A percentile compares a stretch with the other conserved stretches of the same genome.
These are phyloP conservation scores for Heliconius cydno DNA, from an alignment of 2,888 invertebrate species.

Conservation along the genomic window DNA sequence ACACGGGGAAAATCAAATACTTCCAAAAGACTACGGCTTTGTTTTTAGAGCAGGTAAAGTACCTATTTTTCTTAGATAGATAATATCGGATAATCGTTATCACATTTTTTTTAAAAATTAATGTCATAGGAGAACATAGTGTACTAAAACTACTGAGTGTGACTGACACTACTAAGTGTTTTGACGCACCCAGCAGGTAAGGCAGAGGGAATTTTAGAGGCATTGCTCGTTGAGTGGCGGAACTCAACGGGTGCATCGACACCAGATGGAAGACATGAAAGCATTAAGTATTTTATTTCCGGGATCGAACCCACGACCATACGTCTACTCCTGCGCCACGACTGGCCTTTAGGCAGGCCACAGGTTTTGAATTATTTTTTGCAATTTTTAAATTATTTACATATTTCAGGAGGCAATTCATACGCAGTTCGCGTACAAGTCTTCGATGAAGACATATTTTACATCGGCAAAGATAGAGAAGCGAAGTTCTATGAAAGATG, in stretches of 20 bases:
- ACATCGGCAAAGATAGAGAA: conserved; percentile 84
- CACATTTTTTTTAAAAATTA: background rate
- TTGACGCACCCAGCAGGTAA: no score
- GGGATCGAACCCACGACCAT: no score
- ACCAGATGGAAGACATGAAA: no score
- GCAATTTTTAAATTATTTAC: background rate
- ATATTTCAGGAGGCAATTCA: conserved; percentile 70
- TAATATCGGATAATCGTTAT: no score
- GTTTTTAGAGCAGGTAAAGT: conserved; percentile 81
- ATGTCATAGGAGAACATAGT: background rate
- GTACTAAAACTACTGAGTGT: background rate
- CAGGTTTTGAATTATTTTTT: background rate
- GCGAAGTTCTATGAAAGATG: conserved; percentile 84
- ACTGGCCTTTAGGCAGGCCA: no score
- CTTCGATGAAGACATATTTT: conserved; percentile 80
- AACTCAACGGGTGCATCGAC: no score
- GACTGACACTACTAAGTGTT: no score
- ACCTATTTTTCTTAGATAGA: no score
- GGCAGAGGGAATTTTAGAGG: no score
- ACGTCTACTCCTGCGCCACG: no score
- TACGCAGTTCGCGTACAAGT: conserved; percentile 82
- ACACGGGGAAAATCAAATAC: conserved; percentile 83
- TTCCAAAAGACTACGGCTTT: conserved; percentile 86
- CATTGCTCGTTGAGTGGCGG: no score
- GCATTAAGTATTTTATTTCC: no score